phyloP scores from a whole-genome alignment of 2,113 vertebrate genomes.

The Varanus komodoensis region DNA sequence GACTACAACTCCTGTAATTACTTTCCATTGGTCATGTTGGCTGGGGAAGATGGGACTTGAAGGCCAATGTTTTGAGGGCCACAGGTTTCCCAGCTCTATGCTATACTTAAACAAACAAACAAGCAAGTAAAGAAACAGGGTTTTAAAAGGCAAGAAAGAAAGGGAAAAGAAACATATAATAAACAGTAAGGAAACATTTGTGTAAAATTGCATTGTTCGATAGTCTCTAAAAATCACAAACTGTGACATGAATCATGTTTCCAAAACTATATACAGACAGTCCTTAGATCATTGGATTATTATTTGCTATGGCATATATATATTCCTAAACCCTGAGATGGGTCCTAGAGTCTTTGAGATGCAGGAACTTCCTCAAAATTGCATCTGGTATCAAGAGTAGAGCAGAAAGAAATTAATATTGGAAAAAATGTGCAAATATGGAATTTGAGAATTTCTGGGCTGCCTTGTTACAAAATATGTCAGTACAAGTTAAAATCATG shows the following conservation, averaged over 20 bases:
- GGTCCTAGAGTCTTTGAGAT: not conserved
- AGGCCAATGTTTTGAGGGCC: not conserved
- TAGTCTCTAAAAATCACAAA: conserved; percentile 27
- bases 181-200: not conserved
- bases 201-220: conserved; percentile 12
- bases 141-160: too few relatives aligned
- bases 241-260: not conserved
- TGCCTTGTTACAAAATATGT: not conserved
- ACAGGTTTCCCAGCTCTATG: not conserved
- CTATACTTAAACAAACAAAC: too few relatives aligned
- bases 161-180: not conserved
- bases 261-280: not conserved
- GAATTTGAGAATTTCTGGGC: not conserved
- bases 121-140: too few relatives aligned
- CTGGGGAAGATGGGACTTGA: not conserved
- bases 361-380: not conserved
- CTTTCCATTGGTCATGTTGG: not conserved
- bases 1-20: not conserved
- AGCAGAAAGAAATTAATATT: not conserved
- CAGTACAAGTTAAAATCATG: not conserved
- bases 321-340: not conserved
- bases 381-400: not conserved
- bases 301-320: too few relatives aligned
- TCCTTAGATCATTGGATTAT: not conserved
- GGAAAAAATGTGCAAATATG: not conserved